phyloP scores from a whole-genome alignment of 2,888 invertebrate species.

The Pammene fasciana region DNA sequence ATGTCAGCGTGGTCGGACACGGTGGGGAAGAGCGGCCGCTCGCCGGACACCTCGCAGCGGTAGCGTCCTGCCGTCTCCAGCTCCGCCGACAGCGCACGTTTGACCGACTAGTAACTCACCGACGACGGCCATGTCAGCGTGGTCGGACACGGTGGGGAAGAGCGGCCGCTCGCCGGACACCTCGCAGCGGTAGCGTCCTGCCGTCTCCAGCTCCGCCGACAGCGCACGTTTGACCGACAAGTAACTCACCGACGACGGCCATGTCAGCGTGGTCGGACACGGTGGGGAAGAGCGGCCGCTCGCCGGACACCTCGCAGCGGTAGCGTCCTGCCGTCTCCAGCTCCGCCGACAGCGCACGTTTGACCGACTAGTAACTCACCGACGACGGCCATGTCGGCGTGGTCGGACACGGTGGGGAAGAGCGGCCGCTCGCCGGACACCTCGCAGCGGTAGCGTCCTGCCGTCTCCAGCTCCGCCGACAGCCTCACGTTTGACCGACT shows the following conservation, averaged over 20 bases:
- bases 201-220: background rate
- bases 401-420: conserved; percentile 17
- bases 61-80: background rate
- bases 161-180: conserved; percentile 85
- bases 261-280: conserved; percentile 9
- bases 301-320: conserved; percentile 70
- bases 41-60: conserved; percentile 70
- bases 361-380: conserved; percentile 58
- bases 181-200: conserved; percentile 50
- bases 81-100: background rate
- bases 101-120: conserved; percentile 60
- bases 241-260: conserved; percentile 65
- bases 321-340: background rate
- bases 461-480: background rate
- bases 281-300: conserved; percentile 81
- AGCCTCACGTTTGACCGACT: no score
- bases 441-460: conserved; percentile 50
- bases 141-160: conserved; percentile 13
- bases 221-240: no score
- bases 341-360: background rate
- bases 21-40: conserved; percentile 82
- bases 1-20: conserved; percentile 9
- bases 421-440: conserved; percentile 85
- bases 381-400: conserved; percentile 50
- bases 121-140: conserved; percentile 50